Percentiles rank a stretch among this genome's conserved stretches.
Evolutionary conservation across 2,888 invertebrate genomes (phyloP).

Genomic region (Lepidochitona cinerea): DNA sequence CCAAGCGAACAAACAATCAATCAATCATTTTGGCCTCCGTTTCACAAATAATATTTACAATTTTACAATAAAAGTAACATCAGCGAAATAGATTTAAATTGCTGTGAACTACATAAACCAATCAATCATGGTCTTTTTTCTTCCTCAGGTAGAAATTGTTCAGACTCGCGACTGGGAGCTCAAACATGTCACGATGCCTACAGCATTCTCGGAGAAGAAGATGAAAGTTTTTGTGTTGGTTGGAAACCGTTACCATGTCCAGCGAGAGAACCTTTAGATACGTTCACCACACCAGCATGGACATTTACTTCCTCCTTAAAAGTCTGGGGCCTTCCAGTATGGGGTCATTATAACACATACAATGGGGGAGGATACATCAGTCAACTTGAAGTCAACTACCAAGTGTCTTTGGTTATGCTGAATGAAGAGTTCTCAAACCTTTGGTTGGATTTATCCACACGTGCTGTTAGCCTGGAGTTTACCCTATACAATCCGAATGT

Average conservation of each 20-base stretch:
- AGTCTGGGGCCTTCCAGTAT: slow-evolving; percentile 47
- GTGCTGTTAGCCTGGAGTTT: slow-evolving; percentile 50
- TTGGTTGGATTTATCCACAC: slow-evolving; percentile 48
- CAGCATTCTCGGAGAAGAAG: slow-evolving; percentile 29
- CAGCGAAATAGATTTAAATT: no score
- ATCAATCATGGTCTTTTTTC: not conserved
- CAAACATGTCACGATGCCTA: slow-evolving; percentile 19
- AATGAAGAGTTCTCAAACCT: slow-evolving; percentile 21
- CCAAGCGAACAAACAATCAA: no score
- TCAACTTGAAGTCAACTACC: slow-evolving; percentile 41
- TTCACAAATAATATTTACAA: no score
- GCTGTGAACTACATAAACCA: no score
- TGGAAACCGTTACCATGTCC: slow-evolving; percentile 30
- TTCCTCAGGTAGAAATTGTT: not conserved
- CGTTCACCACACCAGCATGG: slow-evolving; percentile 40
- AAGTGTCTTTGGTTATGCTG: slow-evolving; percentile 29
- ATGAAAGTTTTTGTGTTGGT: slow-evolving; percentile 28
- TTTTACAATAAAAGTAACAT: no score
- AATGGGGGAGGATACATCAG: slow-evolving; percentile 50
- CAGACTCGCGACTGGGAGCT: not conserved
- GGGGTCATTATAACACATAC: slow-evolving; percentile 45
- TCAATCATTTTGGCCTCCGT: no score
- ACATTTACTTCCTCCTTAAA: slow-evolving; percentile 36
- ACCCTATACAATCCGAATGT: slow-evolving; percentile 52
- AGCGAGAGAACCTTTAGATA: slow-evolving; percentile 5